Base-by-base conservation (phyloP, 2,888 invertebrate species). In the Eristalis pertinax region DNA sequence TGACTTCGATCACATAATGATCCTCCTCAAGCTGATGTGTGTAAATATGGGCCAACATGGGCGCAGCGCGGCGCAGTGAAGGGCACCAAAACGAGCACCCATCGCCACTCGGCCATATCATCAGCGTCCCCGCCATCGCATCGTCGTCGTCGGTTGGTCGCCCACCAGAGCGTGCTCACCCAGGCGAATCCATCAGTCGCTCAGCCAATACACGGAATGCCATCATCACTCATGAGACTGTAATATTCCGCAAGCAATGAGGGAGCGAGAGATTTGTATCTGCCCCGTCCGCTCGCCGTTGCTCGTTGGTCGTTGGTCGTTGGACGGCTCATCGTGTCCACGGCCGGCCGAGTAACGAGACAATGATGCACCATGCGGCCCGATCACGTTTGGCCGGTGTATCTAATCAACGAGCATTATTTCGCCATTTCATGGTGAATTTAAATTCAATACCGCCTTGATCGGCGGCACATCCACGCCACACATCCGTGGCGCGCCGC, bases 341-440 rank as follows among this genome's bases (percentile, higher is more conserved):
- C 24, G 19, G 32, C 58, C 24, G 19, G 32, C 58, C 79, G 15
- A 35, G 64, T 75, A 81, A 87, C 84, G 38, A 84, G 72, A 65
- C 87, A 76, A 75, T 76, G 78, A 79, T 83, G 79, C 72, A 65
- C 79, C 69, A 74, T 60, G 60, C 69, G 82, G 73, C 75, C 75
- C 75, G 84, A 87, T 87, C 87, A 87, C 87, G 87, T 84, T 84
- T 84, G 87, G 41, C 62, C 64, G 76, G 84, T 87, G 87, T 87
- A 75, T 84, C 87, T 84, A 87, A 87, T 87, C 87, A 87, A 87
- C 87, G 84, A 87, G 87, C 87, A 87, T 87, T 87, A 87, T 84
- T 87, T 87, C 76, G 73, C 79, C 87, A 84, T 87, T 87, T 87
- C 87, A 87, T 87, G 87, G 79, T 87, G 84, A 60, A 87, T 87